Percentiles rank a stretch among this genome's conserved stretches.
phyloP scores from a whole-genome alignment of 2,113 vertebrate genomes.

The Cephalophus harveyi region DNA sequence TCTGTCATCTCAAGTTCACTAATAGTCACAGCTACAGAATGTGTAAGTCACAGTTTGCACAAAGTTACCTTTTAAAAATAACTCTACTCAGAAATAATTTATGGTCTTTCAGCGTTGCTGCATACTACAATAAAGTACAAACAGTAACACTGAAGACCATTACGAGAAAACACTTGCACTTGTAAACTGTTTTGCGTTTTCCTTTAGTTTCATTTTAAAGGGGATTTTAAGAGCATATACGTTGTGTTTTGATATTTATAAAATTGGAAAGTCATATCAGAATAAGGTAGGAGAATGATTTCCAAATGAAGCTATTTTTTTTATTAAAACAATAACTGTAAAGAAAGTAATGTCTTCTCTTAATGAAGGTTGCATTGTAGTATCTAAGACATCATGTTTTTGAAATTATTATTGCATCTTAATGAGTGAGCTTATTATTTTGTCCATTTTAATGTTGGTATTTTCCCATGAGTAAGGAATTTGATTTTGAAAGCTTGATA shows the following conservation, averaged over 20 bases:
- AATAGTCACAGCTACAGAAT: slow-evolving; percentile 88
- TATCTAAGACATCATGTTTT: neutral
- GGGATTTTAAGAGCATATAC: neutral
- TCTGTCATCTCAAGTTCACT: slow-evolving; percentile 87
- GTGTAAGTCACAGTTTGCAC: slow-evolving; percentile 86
- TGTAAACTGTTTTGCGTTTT: neutral
- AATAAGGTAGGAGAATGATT: neutral
- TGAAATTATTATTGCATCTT: neutral
- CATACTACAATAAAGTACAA: neutral
- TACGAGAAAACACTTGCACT: neutral
- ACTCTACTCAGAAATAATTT: neutral
- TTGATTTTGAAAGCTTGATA: neutral
- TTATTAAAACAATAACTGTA: neutral
- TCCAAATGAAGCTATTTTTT: neutral
- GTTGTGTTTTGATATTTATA: neutral
- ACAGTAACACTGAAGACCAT: neutral
- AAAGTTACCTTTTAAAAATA: neutral
- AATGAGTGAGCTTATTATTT: neutral
- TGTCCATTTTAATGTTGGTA: neutral
- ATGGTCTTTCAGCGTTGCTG: neutral
- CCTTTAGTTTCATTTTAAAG: neutral
- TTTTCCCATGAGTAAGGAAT: neutral
- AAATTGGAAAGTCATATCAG: neutral
- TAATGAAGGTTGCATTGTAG: neutral
- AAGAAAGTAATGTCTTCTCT: neutral